Conservation (phyloP, 2,113 vertebrate species). For the Rousettus leschenaultii region DNA sequence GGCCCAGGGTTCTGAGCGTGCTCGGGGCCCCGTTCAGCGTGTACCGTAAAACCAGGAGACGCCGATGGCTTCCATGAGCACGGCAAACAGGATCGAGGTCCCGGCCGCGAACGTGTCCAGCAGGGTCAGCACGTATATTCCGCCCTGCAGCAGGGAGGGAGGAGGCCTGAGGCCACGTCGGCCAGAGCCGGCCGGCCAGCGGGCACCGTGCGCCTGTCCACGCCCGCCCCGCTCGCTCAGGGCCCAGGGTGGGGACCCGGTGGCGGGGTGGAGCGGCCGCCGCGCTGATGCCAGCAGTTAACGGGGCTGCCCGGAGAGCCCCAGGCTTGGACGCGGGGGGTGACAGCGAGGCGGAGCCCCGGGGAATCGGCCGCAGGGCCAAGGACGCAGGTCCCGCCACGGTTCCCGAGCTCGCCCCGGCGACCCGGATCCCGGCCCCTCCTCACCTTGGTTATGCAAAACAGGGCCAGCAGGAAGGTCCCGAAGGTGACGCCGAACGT, state of each 20-base stretch:
- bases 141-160: conserved; percentile 86
- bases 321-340: not conserved
- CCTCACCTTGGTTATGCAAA: conserved; percentile 97
- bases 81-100: conserved; percentile 96
- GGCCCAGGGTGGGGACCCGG: not conserved
- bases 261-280: accelerated
- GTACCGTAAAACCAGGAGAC: conserved; percentile 99
- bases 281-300: not conserved
- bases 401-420: not conserved
- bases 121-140: conserved; percentile 96
- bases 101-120: conserved; percentile 97
- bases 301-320: not conserved
- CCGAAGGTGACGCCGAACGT: conserved; percentile 90
- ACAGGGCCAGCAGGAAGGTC: conserved; percentile 93
- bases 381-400: accelerated
- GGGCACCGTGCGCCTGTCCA: accelerated
- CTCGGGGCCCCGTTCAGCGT: conserved; percentile 2
- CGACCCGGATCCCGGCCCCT: not conserved
- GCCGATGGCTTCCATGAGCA: conserved; percentile 96
- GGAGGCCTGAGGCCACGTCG: not conserved
- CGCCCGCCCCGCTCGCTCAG: not conserved
- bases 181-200: not conserved
- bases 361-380: not conserved
- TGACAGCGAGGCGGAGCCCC: accelerated
- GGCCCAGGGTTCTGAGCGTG: accelerated